Evolutionary conservation across 2,797 vertebrate species (phyloP).

Genomic region (Tenualosa thibaudeaui): DNA sequence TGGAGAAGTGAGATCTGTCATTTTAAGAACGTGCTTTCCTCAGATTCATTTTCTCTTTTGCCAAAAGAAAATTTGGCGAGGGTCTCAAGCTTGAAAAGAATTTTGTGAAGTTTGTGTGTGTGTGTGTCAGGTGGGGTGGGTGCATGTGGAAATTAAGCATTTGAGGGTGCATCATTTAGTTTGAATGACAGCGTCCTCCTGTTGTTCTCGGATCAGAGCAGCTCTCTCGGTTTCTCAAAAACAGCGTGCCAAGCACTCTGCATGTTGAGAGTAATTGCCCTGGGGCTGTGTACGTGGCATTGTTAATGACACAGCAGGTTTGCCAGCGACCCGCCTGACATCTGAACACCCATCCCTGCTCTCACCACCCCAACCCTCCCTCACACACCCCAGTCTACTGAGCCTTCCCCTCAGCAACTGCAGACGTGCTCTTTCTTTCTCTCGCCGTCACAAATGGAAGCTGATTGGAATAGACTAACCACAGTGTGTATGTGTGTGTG

Average conservation of each 20-base stretch:
- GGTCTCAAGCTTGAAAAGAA: background rate
- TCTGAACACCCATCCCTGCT: background rate
- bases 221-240: background rate
- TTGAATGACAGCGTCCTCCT: background rate
- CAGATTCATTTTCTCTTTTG: background rate
- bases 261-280: background rate
- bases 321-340: background rate
- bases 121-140: background rate
- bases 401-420: background rate
- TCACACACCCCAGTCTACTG: background rate
- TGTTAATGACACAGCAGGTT: slow-evolving; percentile 20
- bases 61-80: background rate
- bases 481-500: no score
- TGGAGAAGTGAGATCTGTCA: background rate
- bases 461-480: background rate
- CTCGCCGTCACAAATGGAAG: background rate
- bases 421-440: background rate
- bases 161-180: background rate
- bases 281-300: background rate
- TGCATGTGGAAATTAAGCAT: background rate
- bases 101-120: background rate
- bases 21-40: background rate
- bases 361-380: no score
- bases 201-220: background rate
- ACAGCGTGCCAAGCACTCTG: background rate